Evolutionary conservation across 2,797 vertebrate genomes (phyloP).

Genomic region (Enteromius radiatus): DNA sequence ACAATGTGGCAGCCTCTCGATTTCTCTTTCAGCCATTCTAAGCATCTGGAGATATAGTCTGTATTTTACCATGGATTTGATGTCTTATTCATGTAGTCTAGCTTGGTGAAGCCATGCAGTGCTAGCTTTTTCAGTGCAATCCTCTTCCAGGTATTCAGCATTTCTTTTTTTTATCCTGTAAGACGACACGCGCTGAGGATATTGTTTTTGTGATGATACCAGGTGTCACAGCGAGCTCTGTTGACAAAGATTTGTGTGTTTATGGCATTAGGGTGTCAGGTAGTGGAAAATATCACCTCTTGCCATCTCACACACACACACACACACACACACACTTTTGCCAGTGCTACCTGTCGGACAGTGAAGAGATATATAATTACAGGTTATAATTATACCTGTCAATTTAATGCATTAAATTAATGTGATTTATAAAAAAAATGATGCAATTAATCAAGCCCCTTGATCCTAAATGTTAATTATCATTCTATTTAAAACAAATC

Average conservation of each 20-base stretch:
- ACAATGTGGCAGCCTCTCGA: neutral
- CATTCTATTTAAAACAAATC: neutral
- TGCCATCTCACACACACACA: neutral
- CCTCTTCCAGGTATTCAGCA: slow-evolving; percentile 16
- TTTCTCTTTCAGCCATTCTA: slow-evolving; percentile 44
- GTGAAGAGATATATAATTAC: neutral
- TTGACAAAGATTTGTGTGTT: slow-evolving; percentile 42
- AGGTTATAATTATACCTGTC: slow-evolving; percentile 2
- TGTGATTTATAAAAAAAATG: neutral
- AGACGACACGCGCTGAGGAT: neutral
- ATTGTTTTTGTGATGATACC: slow-evolving; percentile 30
- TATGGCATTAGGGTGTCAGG: slow-evolving; percentile 43
- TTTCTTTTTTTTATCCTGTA: slow-evolving; percentile 14
- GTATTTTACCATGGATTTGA: slow-evolving; percentile 57
- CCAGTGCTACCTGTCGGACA: neutral
- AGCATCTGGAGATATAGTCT: slow-evolving; percentile 20
- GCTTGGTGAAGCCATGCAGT: slow-evolving; percentile 41
- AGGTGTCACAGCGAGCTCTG: slow-evolving; percentile 35
- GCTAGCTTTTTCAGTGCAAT: slow-evolving; percentile 32
- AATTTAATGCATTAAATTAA: neutral
- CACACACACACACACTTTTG: neutral
- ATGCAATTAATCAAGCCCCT: neutral
- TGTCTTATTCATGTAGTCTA: slow-evolving; percentile 56
- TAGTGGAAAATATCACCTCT: neutral
- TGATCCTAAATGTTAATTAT: neutral